Evolutionary conservation across 2,888 invertebrate genomes (phyloP).

Genomic region (Meteorus cinctellus): DNA sequence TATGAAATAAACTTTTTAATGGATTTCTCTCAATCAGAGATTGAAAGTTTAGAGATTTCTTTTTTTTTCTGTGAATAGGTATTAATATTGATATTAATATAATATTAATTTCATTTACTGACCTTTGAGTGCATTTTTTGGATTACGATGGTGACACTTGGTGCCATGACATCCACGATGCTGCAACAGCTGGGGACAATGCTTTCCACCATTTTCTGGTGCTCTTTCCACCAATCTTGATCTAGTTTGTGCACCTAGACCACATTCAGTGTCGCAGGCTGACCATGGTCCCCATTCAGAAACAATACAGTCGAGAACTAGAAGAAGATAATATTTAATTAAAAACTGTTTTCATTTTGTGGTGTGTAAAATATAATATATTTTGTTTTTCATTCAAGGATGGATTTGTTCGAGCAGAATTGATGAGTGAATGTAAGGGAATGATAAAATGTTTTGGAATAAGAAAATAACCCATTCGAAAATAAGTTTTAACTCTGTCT

Average conservation of each 20-base stretch:
- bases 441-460: too few relatives aligned
- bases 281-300: conserved; percentile 91
- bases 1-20: too few relatives aligned
- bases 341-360: too few relatives aligned
- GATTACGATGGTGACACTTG: conserved; percentile 81
- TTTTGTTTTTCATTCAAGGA: not conserved
- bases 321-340: too few relatives aligned
- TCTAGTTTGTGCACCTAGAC: conserved; percentile 87
- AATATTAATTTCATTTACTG: conserved; percentile 59
- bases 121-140: conserved; percentile 85
- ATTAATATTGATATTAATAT: too few relatives aligned
- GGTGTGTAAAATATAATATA: not conserved
- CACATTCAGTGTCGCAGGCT: conserved; percentile 87
- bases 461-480: too few relatives aligned
- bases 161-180: conserved; percentile 88
- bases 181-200: conserved; percentile 87
- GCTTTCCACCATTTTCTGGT: conserved; percentile 87
- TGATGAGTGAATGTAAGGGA: too few relatives aligned
- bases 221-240: conserved; percentile 80
- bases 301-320: conserved; percentile 90
- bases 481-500: too few relatives aligned
- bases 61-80: too few relatives aligned
- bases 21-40: too few relatives aligned
- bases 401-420: too few relatives aligned
- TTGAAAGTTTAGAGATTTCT: too few relatives aligned